Evolutionary conservation across 2,797 vertebrate species (phyloP).

Genomic region (Todus mexicanus): DNA sequence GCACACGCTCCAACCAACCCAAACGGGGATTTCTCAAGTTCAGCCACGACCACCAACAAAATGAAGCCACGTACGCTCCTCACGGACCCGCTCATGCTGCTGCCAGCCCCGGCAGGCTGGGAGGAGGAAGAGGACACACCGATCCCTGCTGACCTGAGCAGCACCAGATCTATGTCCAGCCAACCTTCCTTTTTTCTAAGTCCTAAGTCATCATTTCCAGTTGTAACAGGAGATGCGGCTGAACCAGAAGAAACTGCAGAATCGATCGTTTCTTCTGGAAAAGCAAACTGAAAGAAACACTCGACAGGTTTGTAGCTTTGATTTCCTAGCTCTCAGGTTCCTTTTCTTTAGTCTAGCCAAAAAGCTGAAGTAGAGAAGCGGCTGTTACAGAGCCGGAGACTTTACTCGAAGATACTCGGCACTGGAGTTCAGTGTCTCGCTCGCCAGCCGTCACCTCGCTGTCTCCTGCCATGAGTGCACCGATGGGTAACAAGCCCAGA

Average conservation of each 20-base stretch:
- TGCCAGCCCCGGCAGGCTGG: neutral
- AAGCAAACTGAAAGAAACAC: neutral
- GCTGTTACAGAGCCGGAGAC: fast-evolving
- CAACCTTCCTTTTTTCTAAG: no score
- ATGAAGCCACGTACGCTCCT: fast-evolving
- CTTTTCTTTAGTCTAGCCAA: neutral
- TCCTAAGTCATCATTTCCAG: neutral
- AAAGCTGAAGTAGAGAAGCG: neutral
- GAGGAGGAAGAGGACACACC: neutral
- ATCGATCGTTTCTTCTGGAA: neutral
- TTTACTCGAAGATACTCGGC: neutral
- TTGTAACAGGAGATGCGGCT: neutral
- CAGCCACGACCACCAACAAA: no score
- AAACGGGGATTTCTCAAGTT: neutral
- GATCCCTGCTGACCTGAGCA: neutral
- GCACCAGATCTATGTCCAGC: neutral
- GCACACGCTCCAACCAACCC: neutral
- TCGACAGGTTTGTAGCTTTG: neutral
- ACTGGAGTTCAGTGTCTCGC: fast-evolving
- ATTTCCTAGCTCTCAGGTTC: neutral
- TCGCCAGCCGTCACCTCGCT: neutral
- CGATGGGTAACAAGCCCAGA: neutral
- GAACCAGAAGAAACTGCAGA: neutral
- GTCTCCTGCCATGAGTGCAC: neutral
- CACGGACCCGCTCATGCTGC: fast-evolving